A percentile compares a stretch with the other conserved stretches of the same genome.
phyloP scores from a whole-genome alignment of 2,113 vertebrate species.

The Oreochromis aureus region DNA sequence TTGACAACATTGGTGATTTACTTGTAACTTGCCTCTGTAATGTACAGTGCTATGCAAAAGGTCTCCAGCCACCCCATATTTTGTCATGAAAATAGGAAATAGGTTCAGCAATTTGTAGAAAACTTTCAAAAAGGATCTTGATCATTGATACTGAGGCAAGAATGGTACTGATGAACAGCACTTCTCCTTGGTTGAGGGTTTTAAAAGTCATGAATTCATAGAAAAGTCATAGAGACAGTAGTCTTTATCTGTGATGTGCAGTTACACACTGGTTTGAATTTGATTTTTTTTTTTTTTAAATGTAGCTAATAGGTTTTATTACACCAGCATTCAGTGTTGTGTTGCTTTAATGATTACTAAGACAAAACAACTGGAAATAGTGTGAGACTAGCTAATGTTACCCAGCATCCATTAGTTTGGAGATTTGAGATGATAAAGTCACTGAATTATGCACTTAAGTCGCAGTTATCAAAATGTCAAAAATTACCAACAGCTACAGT shows the following conservation, averaged over 20 bases:
- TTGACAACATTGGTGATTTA: too few species aligned
- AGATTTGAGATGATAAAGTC: not conserved
- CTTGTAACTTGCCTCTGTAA: not conserved
- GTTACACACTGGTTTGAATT: rapidly evolving
- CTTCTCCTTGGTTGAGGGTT: not conserved
- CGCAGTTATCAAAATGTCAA: not conserved
- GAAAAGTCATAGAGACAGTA: rapidly evolving
- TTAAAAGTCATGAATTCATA: not conserved
- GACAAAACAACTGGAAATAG: not conserved
- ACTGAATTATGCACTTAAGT: not conserved
- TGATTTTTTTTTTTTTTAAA: not conserved
- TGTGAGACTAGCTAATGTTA: not conserved
- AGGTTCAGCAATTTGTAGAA: not conserved
- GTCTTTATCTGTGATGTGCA: not conserved
- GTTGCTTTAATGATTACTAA: not conserved
- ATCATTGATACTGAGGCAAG: not conserved
- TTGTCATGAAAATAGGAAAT: not conserved
- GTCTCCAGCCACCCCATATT: rapidly evolving
- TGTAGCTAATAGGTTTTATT: not conserved
- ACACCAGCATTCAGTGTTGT: not conserved
- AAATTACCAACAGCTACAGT: not conserved
- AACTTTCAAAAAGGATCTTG: not conserved
- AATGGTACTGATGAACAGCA: not conserved
- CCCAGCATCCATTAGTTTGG: not conserved
- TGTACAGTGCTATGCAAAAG: not conserved